Percentiles rank a stretch among this genome's conserved stretches.
Conservation (phyloP, 2,888 invertebrate genomes). For the Oegoconia quadripuncta region DNA sequence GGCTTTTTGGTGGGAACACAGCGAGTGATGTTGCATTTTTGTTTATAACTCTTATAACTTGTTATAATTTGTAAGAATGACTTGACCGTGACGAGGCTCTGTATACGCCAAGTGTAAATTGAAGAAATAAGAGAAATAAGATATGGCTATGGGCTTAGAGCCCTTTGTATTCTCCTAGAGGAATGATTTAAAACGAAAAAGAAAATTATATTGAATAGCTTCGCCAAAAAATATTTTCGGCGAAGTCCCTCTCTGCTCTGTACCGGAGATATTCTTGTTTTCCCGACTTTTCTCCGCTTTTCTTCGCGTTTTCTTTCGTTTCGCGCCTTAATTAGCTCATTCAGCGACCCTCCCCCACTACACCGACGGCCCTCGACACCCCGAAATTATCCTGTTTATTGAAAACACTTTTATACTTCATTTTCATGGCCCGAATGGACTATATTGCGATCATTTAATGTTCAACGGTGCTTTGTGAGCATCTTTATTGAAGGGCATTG, state of each 20-base stretch:
- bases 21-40: no score
- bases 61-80: no score
- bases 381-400: conserved; percentile 73
- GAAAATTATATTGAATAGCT: no score
- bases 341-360: conserved; percentile 46
- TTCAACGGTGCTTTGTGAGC: conserved; percentile 16
- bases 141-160: no score
- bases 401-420: conserved; percentile 73
- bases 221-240: not conserved
- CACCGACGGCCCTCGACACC: conserved; percentile 27
- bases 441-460: conserved; percentile 59
- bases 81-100: no score
- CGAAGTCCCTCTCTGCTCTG: conserved; percentile 45
- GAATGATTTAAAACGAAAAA: no score
- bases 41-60: no score
- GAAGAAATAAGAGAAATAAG: no score
- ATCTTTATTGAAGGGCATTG: conserved; percentile 6
- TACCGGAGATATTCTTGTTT: conserved; percentile 73
- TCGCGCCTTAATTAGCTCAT: conserved; percentile 76
- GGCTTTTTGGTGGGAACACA: no score
- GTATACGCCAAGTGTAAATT: no score
- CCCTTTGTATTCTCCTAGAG: no score
- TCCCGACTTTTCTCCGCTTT: conserved; percentile 74
- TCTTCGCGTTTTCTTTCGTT: conserved; percentile 76
- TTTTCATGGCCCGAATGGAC: conserved; percentile 55